phyloP scores from a whole-genome alignment of 2,888 invertebrate genomes.

The Lysandra coridon region DNA sequence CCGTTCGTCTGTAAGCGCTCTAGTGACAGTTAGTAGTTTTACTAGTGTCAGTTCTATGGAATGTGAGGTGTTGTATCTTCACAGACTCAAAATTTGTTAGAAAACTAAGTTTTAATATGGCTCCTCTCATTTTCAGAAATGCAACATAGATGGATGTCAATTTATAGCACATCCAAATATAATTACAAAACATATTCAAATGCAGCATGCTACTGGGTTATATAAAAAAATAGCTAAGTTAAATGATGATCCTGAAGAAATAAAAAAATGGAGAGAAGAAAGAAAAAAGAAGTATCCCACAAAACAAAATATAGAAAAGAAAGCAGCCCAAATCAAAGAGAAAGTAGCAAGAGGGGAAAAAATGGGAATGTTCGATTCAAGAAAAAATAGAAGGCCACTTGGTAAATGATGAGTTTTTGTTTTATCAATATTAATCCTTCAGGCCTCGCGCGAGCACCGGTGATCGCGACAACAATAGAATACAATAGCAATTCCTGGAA shows the following conservation, averaged over 20 bases:
- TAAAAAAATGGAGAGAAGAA: conserved; percentile 91
- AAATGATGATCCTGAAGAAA: conserved; percentile 89
- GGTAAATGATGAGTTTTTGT: neutral
- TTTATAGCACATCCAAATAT: conserved; percentile 90
- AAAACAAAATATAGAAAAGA: conserved; percentile 83
- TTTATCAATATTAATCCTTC: too few relatives aligned
- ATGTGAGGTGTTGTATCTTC: too few relatives aligned
- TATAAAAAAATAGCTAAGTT: conserved; percentile 88
- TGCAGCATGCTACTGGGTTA: conserved; percentile 92
- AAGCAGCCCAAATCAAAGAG: conserved; percentile 83
- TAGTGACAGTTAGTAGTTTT: neutral
- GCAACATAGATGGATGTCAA: conserved; percentile 89
- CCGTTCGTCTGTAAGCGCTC: too few relatives aligned
- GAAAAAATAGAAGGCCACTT: conserved; percentile 42
- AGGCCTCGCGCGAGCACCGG: too few relatives aligned
- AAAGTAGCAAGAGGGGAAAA: conserved; percentile 88
- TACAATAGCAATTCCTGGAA: too few relatives aligned
- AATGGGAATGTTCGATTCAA: conserved; percentile 71
- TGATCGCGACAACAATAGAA: too few relatives aligned
- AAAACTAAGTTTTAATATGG: neutral
- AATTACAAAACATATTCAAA: conserved; percentile 88
- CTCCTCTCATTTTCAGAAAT: conserved; percentile 69
- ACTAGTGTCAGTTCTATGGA: too few relatives aligned
- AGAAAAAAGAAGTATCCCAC: conserved; percentile 90
- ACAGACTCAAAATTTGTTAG: too few relatives aligned